phyloP scores from a whole-genome alignment of 2,797 vertebrate species.

The Helarctos malayanus region DNA sequence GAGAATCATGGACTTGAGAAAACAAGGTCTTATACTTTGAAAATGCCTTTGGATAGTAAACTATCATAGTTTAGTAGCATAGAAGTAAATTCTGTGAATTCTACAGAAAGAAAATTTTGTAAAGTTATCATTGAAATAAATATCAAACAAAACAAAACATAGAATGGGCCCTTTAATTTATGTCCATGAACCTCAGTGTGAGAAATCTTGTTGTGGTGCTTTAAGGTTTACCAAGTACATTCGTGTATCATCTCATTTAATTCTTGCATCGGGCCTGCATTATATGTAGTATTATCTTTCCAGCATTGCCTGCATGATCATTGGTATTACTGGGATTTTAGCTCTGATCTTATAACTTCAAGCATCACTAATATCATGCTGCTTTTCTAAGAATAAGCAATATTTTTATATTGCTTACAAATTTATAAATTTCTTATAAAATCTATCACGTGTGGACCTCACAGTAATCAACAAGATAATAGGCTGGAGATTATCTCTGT shows the following conservation, averaged over 20 bases:
- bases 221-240: background rate
- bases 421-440: background rate
- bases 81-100: background rate
- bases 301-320: background rate
- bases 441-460: background rate
- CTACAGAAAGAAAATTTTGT: background rate
- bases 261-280: background rate
- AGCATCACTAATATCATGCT: background rate
- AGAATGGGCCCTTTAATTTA: background rate
- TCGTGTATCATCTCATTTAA: background rate
- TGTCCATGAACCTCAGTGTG: background rate
- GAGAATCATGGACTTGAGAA: background rate
- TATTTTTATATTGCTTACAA: background rate
- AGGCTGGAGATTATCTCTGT: constrained; percentile 10
- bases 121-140: constrained; percentile 24
- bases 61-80: background rate
- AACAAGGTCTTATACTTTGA: background rate
- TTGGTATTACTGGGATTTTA: background rate
- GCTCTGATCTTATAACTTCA: background rate
- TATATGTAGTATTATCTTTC: background rate
- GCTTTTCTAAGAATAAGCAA: background rate
- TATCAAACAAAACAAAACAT: background rate
- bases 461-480: background rate
- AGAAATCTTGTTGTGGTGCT: background rate
- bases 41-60: background rate